A percentile compares a stretch with the other conserved stretches of the same genome.
Evolutionary conservation across 2,113 vertebrate species (phyloP).

Genomic region (Dendropsophus ebraccatus): DNA sequence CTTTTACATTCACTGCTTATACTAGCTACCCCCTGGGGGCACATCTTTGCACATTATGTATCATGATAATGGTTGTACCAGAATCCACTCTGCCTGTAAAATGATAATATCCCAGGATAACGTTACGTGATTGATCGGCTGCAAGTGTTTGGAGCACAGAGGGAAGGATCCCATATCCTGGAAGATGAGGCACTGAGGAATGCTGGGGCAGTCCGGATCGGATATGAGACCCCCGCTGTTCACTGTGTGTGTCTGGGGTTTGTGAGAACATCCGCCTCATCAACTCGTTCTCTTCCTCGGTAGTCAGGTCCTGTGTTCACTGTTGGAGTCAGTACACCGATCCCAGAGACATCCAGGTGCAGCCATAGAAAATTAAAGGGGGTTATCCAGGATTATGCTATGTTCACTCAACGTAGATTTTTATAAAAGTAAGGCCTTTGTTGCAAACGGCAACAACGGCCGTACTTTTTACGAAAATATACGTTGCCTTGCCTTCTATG

Average conservation of each 20-base stretch:
- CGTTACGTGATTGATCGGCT: neutral
- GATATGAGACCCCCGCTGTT: slow-evolving; percentile 16
- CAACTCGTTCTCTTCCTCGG: neutral
- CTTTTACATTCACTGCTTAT: too few relatives aligned
- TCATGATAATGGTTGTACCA: slow-evolving; percentile 21
- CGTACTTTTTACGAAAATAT: too few relatives aligned
- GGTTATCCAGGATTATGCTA: too few relatives aligned
- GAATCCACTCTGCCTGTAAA: neutral
- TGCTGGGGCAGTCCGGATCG: neutral
- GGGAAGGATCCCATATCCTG: slow-evolving; percentile 6
- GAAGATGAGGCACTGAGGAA: slow-evolving; percentile 1
- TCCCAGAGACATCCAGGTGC: too few relatives aligned
- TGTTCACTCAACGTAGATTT: too few relatives aligned
- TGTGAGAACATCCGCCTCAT: slow-evolving; percentile 20
- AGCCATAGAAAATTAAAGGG: too few relatives aligned
- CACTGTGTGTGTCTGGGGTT: neutral
- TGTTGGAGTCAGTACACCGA: too few relatives aligned
- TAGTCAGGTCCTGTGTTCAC: neutral
- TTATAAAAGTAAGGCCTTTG: too few relatives aligned
- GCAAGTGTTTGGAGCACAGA: neutral
- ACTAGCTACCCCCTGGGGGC: neutral
- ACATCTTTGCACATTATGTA: neutral
- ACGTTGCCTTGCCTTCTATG: too few relatives aligned
- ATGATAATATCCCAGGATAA: neutral
- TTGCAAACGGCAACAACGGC: too few relatives aligned